phyloP scores from a whole-genome alignment of 1,140 invertebrate genomes.

The Meteorus sp. region DNA sequence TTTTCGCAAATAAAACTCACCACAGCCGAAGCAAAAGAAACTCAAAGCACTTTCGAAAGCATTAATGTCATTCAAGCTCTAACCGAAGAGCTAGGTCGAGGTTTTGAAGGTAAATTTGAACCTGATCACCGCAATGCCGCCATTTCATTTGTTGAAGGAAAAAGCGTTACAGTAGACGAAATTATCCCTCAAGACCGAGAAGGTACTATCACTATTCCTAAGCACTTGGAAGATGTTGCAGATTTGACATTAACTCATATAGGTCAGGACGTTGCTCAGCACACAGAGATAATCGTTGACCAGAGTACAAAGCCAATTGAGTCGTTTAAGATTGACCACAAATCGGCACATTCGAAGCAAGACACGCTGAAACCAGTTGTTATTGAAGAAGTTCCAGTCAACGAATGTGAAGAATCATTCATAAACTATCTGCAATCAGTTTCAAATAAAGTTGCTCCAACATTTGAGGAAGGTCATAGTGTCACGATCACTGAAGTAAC shows the following conservation, averaged over 20 bases:
- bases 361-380: slow-evolving; percentile 44
- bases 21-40: slow-evolving; percentile 33
- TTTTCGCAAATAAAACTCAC: slow-evolving; percentile 27
- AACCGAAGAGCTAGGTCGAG: slow-evolving; percentile 41
- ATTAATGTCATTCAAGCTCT: slow-evolving; percentile 41
- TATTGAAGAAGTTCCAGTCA: slow-evolving; percentile 40
- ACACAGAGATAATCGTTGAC: slow-evolving; percentile 35
- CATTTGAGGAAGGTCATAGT: slow-evolving; percentile 41
- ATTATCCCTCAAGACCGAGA: slow-evolving; percentile 57
- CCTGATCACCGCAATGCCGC: slow-evolving; percentile 45
- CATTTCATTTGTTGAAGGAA: slow-evolving; percentile 52
- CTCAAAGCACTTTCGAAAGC: slow-evolving; percentile 43
- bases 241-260: slow-evolving; percentile 32
- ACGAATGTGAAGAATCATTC: slow-evolving; percentile 35
- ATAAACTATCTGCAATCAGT: slow-evolving; percentile 32
- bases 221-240: slow-evolving; percentile 33
- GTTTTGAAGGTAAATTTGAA: slow-evolving; percentile 42
- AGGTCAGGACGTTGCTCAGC: slow-evolving; percentile 38
- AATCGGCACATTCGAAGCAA: slow-evolving; percentile 45
- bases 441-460: slow-evolving; percentile 23
- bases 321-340: slow-evolving; percentile 33
- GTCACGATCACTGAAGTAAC: slow-evolving; percentile 50
- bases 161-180: slow-evolving; percentile 57
- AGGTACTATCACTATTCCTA: slow-evolving; percentile 30
- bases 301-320: slow-evolving; percentile 35